Base-by-base conservation (phyloP, 2,888 invertebrate genomes). In the Nemoura dubitans region DNA sequence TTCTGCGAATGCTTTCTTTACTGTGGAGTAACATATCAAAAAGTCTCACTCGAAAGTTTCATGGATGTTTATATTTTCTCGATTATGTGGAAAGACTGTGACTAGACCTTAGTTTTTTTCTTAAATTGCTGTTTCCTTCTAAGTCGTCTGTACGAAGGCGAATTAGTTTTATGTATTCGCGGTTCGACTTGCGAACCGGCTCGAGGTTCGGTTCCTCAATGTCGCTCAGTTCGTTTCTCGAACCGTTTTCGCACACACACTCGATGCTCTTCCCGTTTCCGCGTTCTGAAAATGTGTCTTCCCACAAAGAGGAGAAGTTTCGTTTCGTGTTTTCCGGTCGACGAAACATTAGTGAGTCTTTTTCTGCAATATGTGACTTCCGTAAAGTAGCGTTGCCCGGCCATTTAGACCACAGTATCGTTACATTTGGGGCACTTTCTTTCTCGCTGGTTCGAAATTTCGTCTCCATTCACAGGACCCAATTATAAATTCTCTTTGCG, bases 261-360 rank as follows among this genome's bases (percentile, higher is more conserved):
- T 78, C 78, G n/a, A 78, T 27, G 78, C 25, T 28, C 26, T 78
- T 25, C 78, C 28, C 78, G 28, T 27, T 78, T 14, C 26, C 78
- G 78, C 27, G 92, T 94, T 95, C 96, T 96, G 96, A 96, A 96
- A 96, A 96, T 96, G 96, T 96, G 96, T 94, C 94, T 94, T 94
- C 94, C 94, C 93, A 95, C 95, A 94, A 94, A 93, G 93, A 93
- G 92, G 93, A 93, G 92, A 91, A 90, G 36, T 36, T 36, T 80
- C 80, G 28, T 27, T 30, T 27, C 82, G 28, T 28, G 29, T 81
- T 30, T 36, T 25, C 27, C 86, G 26, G n/a, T 83, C 21, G 16
- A 29, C 16, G 6, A 6, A 30, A 5, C 29, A 36, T 1, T 59
- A 59, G 59, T 59, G 59, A 59, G 59, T 59, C 59, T 59, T 59